These are phyloP conservation scores for Rhabditoides inermis DNA, from an alignment of 2,888 invertebrate species.

Conservation along the genomic window DNA sequence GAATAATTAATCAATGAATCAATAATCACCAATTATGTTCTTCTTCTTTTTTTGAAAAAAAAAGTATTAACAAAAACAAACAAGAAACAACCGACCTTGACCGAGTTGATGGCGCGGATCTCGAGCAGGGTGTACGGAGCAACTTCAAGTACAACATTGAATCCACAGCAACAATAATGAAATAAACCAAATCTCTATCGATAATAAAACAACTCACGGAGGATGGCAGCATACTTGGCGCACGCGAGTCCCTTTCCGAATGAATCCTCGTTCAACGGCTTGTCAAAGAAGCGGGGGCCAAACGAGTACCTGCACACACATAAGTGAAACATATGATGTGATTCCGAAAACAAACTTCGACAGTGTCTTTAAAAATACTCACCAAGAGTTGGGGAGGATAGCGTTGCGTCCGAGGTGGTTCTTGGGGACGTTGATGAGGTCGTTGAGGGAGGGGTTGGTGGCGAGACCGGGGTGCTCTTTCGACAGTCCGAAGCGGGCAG, in stretches of 20 bases:
- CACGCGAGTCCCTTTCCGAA: conserved; percentile 43
- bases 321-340: too few relatives aligned
- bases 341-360: too few relatives aligned
- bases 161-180: not conserved
- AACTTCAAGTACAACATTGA: conserved; percentile 19
- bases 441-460: conserved; percentile 36
- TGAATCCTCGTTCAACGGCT: conserved; percentile 48
- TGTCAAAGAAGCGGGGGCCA: conserved; percentile 49
- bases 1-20: too few relatives aligned
- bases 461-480: conserved; percentile 48
- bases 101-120: conserved; percentile 29
- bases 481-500: conserved; percentile 39
- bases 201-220: conserved; percentile 22
- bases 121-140: conserved; percentile 33
- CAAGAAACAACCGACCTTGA: conserved; percentile 27
- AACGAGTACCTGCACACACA: too few relatives aligned
- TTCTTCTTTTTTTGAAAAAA: not conserved
- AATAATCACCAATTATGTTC: too few relatives aligned
- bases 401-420: conserved; percentile 26
- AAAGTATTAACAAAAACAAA: not conserved
- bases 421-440: conserved; percentile 26
- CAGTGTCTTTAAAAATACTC: too few relatives aligned
- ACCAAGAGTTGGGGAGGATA: conserved; percentile 22
- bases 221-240: conserved; percentile 43
- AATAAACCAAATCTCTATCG: not conserved